Conservation (phyloP, 2,888 invertebrate species). For the Harpalus rubripes region DNA sequence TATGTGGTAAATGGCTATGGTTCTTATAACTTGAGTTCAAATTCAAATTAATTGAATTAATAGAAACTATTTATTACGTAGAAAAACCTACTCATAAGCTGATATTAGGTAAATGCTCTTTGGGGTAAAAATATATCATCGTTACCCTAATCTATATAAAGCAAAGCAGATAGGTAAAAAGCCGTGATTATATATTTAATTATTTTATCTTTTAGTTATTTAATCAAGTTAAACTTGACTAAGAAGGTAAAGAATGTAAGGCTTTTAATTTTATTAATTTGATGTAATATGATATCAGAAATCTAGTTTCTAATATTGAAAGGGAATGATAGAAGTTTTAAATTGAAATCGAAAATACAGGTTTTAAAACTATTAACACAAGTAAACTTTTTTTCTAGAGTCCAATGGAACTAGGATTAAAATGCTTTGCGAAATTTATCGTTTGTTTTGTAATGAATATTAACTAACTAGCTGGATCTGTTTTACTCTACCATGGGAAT, state of each 20-base stretch:
- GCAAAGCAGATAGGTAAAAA: no score
- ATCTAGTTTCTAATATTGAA: constrained; percentile 39
- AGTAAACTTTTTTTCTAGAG: constrained; percentile 24
- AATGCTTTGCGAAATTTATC: constrained; percentile 29
- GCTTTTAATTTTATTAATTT: not conserved
- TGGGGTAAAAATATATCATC: no score
- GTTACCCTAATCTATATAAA: no score
- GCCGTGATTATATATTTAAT: no score
- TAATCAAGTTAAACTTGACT: not conserved
- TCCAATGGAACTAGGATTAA: constrained; percentile 2
- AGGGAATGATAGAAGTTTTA: constrained; percentile 35
- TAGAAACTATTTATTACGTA: no score
- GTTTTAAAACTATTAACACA: constrained; percentile 33
- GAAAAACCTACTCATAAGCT: no score
- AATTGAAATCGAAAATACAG: constrained; percentile 39
- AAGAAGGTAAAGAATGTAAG: not conserved
- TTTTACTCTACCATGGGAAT: constrained; percentile 35
- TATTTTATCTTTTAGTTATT: no score
- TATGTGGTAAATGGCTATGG: no score
- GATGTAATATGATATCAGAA: not conserved
- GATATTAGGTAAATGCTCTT: no score
- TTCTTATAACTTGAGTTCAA: no score
- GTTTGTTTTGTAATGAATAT: constrained; percentile 50
- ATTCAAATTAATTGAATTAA: no score
- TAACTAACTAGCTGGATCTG: constrained; percentile 20